Percentiles rank a stretch among this genome's conserved stretches.
Conservation (phyloP, 2,113 vertebrate genomes). For the Pongo abelii region DNA sequence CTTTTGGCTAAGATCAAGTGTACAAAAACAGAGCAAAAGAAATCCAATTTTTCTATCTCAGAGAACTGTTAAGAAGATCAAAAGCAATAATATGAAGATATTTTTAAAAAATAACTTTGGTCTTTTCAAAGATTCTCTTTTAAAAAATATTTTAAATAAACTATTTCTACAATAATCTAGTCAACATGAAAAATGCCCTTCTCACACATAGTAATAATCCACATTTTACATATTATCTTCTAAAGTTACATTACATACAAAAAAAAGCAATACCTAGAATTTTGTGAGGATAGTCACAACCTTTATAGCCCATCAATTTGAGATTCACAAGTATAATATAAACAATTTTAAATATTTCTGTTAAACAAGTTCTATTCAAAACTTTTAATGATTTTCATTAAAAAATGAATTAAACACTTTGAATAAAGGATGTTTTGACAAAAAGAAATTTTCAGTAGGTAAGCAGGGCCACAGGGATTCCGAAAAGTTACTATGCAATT, state of each 20-base stretch:
- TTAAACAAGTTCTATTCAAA: constrained; percentile 43
- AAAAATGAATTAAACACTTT: constrained; percentile 13
- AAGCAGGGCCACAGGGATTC: not conserved
- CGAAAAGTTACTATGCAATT: not conserved
- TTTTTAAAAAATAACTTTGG: not conserved
- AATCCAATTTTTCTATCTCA: not conserved
- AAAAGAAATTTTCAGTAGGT: not conserved
- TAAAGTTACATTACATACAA: not conserved
- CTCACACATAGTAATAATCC: not conserved
- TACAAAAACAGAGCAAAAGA: not conserved
- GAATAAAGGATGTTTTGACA: constrained; percentile 13
- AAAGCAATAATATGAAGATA: constrained; percentile 28
- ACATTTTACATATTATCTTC: not conserved
- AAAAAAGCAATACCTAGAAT: not conserved
- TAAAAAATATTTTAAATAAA: constrained; percentile 1
- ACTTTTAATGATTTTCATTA: constrained; percentile 21
- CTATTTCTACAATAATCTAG: constrained; percentile 5
- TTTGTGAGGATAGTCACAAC: not conserved
- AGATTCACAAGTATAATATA: not conserved
- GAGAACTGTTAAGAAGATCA: not conserved
- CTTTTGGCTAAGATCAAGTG: no score
- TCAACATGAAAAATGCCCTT: not conserved
- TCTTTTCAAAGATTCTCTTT: constrained; percentile 22
- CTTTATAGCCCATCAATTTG: not conserved
- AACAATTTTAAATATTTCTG: not conserved